Evolutionary conservation across 2,888 invertebrate genomes (phyloP).

Genomic region (Thysanoteuthis rhombus): DNA sequence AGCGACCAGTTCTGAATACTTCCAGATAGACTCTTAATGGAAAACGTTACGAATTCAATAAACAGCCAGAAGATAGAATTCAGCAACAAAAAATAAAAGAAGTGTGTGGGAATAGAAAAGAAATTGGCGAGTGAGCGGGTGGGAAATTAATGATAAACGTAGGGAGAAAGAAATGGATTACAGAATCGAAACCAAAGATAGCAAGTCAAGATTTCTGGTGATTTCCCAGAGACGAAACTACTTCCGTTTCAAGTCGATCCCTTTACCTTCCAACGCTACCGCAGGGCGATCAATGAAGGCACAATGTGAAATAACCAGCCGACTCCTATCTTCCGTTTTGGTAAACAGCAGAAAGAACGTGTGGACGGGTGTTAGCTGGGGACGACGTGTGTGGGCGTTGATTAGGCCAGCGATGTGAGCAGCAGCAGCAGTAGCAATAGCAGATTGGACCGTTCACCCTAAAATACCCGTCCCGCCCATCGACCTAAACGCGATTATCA

Average conservation of each 20-base stretch:
- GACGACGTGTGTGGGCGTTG: not conserved
- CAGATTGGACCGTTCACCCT: not conserved
- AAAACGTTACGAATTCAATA: not conserved
- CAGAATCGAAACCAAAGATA: not conserved
- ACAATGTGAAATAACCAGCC: not conserved
- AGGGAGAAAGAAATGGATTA: not conserved
- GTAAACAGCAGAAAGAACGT: not conserved
- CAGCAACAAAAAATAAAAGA: not conserved
- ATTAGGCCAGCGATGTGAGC: not conserved
- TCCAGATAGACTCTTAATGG: not conserved
- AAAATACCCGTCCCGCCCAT: not conserved
- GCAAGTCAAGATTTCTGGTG: not conserved
- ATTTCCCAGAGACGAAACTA: not conserved
- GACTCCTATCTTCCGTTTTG: not conserved
- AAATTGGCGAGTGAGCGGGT: not conserved
- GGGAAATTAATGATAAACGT: not conserved
- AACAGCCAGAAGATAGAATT: not conserved
- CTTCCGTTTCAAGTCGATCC: not conserved
- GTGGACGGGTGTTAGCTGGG: not conserved
- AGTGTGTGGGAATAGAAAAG: too few relatives aligned
- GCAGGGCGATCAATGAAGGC: not conserved
- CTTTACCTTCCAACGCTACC: not conserved
- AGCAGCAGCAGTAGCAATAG: too few relatives aligned
- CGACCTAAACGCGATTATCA: not conserved
- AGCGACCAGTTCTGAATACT: not conserved